These are phyloP conservation scores for Cepaea hortensis DNA, from an alignment of 2,888 invertebrate species.

Conservation along the genomic window DNA sequence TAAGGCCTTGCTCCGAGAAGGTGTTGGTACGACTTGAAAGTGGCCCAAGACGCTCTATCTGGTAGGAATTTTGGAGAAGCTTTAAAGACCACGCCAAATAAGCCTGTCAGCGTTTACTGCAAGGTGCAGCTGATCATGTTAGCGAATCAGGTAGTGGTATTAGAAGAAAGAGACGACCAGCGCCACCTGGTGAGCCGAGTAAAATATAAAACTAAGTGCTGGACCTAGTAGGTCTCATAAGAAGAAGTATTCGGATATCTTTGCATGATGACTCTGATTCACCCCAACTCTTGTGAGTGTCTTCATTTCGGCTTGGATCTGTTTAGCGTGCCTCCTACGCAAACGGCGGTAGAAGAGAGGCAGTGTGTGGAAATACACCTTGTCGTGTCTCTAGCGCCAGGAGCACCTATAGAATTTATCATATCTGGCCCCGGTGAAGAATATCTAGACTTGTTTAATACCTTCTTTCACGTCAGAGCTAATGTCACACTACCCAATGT, in stretches of 20 bases:
- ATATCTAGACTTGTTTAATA: no score
- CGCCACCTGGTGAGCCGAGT: neutral
- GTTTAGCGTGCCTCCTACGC: slow-evolving; percentile 46
- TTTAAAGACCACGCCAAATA: neutral
- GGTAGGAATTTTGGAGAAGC: neutral
- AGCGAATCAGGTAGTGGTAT: neutral
- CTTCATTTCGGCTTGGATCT: slow-evolving; percentile 37
- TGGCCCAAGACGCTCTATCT: slow-evolving; percentile 10
- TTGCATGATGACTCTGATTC: slow-evolving; percentile 18
- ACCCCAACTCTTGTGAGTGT: slow-evolving; percentile 26
- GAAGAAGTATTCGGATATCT: neutral
- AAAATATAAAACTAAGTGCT: neutral
- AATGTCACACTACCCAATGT: no score
- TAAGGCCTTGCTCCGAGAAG: slow-evolving; percentile 36
- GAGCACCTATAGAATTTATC: neutral
- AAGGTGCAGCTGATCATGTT: neutral
- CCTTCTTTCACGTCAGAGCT: no score
- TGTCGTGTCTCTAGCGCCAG: slow-evolving; percentile 32
- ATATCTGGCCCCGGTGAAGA: no score
- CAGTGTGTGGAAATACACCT: slow-evolving; percentile 46
- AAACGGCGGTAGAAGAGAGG: slow-evolving; percentile 43
- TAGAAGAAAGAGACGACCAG: neutral
- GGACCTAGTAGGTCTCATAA: neutral
- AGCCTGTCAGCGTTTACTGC: neutral
- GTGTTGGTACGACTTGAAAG: neutral